Evolutionary conservation across 2,888 invertebrate species (phyloP).

Genomic region (Empis stercorea): DNA sequence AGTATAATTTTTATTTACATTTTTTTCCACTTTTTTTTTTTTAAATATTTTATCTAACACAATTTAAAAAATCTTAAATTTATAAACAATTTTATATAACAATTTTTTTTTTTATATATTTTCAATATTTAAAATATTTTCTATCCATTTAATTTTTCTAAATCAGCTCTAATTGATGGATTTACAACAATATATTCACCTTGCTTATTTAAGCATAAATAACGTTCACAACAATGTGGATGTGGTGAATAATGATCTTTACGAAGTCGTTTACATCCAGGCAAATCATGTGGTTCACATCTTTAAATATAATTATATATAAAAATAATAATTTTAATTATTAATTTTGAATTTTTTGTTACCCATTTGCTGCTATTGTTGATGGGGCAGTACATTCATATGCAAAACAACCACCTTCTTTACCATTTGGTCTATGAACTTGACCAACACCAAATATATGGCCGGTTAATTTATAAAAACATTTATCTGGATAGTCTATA

Average conservation of each 20-base stretch:
- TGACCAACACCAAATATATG: background rate
- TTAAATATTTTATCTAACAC: too few species aligned
- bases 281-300: background rate
- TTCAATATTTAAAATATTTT: too few species aligned
- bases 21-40: too few species aligned
- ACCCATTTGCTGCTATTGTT: background rate
- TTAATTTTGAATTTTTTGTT: background rate
- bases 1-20: too few species aligned
- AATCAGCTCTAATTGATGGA: constrained; percentile 1
- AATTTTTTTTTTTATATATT: too few species aligned
- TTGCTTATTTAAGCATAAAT: background rate
- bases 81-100: too few species aligned
- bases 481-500: background rate
- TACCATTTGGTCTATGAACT: background rate
- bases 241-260: background rate
- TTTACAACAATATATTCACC: background rate
- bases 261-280: background rate
- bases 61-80: too few species aligned
- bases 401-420: constrained; percentile 1
- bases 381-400: background rate
- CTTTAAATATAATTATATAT: background rate
- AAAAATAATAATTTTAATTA: background rate
- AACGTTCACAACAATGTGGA: constrained; percentile 1
- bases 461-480: background rate
- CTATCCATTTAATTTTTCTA: background rate